Conservation (phyloP, 2,888 invertebrate genomes). For the Caenorhabditis doughertyi region DNA sequence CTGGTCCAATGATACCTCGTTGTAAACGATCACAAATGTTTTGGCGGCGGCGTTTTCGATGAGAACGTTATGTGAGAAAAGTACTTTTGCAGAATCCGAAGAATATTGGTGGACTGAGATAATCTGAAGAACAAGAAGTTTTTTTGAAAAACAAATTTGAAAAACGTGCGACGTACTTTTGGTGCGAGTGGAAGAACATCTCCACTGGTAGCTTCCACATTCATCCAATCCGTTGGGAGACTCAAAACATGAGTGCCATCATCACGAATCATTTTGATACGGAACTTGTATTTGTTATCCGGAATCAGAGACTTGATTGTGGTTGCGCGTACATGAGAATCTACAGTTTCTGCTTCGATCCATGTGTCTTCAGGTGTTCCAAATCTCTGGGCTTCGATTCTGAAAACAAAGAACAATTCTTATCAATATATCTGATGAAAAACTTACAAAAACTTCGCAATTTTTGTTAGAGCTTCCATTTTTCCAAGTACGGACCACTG, state of each 20-base stretch:
- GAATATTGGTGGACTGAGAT: constrained; percentile 61
- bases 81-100: constrained; percentile 64
- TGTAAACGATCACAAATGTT: constrained; percentile 67
- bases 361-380: constrained; percentile 59
- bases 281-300: constrained; percentile 70
- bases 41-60: constrained; percentile 66
- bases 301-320: constrained; percentile 74
- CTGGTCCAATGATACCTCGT: constrained; percentile 48
- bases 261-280: constrained; percentile 66
- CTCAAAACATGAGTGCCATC: constrained; percentile 60
- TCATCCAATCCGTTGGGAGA: constrained; percentile 67
- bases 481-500: constrained; percentile 71
- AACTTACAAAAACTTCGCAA: constrained; percentile 66
- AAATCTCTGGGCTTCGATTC: constrained; percentile 64
- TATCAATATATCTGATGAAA: not conserved
- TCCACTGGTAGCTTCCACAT: constrained; percentile 57
- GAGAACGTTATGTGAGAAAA: constrained; percentile 68
- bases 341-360: constrained; percentile 71
- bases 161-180: constrained; percentile 59
- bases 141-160: not conserved
- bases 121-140: constrained; percentile 66
- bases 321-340: constrained; percentile 76
- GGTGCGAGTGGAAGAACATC: constrained; percentile 66
- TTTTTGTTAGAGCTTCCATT: constrained; percentile 59
- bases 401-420: constrained; percentile 13